phyloP scores from a whole-genome alignment of 2,888 invertebrate species.

The Bruchidius siliquastri region DNA sequence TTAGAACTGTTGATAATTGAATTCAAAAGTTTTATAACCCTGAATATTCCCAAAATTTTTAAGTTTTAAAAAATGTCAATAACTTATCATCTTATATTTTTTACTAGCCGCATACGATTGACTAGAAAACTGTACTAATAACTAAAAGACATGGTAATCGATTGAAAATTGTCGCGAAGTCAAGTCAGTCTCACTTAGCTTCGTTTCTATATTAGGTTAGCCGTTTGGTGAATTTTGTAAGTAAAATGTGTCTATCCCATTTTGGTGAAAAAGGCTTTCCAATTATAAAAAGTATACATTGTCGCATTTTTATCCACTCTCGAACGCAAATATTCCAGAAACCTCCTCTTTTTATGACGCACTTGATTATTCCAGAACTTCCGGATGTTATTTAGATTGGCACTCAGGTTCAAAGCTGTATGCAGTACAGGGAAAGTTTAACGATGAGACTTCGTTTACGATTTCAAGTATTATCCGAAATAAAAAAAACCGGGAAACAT shows the following conservation, averaged over 20 bases:
- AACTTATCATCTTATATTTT: no score
- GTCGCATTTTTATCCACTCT: background rate
- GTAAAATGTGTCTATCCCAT: background rate
- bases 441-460: background rate
- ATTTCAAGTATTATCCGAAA: background rate
- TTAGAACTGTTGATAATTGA: no score
- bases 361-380: background rate
- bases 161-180: no score
- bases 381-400: background rate
- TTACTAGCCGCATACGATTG: no score
- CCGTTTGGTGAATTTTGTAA: background rate
- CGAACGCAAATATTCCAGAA: background rate
- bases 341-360: background rate
- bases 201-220: no score
- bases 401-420: background rate
- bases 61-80: no score
- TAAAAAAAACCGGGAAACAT: background rate
- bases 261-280: background rate
- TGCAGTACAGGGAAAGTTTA: background rate
- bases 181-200: no score
- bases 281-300: background rate
- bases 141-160: no score
- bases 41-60: no score
- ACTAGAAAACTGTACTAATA: no score
- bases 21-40: no score